Conservation (phyloP, 2,113 vertebrate species). For the Etheostoma spectabile region DNA sequence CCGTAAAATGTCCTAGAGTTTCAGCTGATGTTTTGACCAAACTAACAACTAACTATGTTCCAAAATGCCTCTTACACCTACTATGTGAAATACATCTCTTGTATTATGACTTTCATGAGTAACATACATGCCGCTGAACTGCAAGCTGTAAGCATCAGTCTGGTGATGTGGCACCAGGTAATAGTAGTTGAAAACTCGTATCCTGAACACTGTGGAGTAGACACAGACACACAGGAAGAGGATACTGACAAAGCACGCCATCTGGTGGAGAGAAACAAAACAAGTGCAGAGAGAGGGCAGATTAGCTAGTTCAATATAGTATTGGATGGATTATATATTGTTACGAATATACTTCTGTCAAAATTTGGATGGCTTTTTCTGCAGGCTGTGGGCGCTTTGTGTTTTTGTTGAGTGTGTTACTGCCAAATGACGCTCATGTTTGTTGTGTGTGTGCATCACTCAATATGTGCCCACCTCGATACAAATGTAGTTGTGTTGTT, state of each 20-base stretch:
- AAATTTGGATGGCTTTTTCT: neutral
- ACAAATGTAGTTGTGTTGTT: slow-evolving; percentile 92
- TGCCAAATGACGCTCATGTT: neutral
- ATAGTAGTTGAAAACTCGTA: slow-evolving; percentile 96
- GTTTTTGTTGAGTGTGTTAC: neutral
- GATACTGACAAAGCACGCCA: slow-evolving; percentile 93
- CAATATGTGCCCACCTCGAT: slow-evolving; percentile 87
- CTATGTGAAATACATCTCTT: neutral
- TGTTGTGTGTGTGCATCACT: neutral
- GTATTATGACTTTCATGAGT: neutral
- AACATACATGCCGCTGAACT: slow-evolving; percentile 96
- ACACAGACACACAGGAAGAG: slow-evolving; percentile 95
- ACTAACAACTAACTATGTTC: neutral
- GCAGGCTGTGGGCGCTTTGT: neutral
- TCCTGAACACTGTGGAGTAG: slow-evolving; percentile 95
- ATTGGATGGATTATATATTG: neutral
- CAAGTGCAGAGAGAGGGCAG: slow-evolving; percentile 9
- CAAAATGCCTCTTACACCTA: neutral
- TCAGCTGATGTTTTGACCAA: neutral
- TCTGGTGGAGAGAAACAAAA: slow-evolving; percentile 77
- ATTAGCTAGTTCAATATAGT: neutral
- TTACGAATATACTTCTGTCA: neutral
- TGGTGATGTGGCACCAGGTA: slow-evolving; percentile 95
- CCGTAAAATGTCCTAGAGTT: neutral
- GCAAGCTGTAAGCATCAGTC: slow-evolving; percentile 95